phyloP scores from a whole-genome alignment of 2,113 vertebrate species.

The Megaceryle maxima region DNA sequence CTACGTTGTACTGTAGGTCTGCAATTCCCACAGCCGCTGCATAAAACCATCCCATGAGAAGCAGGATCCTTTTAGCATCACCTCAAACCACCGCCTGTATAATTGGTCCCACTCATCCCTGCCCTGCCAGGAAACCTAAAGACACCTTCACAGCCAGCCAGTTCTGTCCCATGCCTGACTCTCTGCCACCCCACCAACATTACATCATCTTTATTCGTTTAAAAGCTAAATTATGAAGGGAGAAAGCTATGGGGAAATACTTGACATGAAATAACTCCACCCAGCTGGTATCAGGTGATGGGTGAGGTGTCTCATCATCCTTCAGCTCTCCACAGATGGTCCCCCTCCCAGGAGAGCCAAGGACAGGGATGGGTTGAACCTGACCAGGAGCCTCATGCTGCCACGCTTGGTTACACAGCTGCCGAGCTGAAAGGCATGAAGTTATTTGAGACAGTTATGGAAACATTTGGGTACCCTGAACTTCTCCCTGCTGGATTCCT shows the following conservation, averaged over 20 bases:
- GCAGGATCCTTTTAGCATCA: neutral
- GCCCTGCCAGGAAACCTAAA: neutral
- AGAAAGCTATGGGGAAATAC: neutral
- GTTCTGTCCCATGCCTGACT: accelerated
- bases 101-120: neutral
- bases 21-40: accelerated
- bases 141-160: neutral
- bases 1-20: neutral
- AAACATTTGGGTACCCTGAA: constrained; percentile 65
- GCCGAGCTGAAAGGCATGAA: constrained; percentile 15
- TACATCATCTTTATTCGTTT: neutral
- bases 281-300: neutral
- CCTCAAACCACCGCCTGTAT: neutral
- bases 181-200: neutral
- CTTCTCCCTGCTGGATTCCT: constrained; percentile 63
- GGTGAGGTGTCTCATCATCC: neutral
- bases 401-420: neutral
- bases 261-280: neutral
- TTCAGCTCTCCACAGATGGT: neutral
- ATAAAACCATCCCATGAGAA: neutral
- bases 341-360: neutral
- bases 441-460: constrained; percentile 54
- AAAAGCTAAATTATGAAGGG: neutral
- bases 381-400: accelerated
- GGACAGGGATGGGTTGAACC: neutral